Evolutionary conservation across 2,113 vertebrate species (phyloP).

Genomic region (Hypocryptadius cinnamomeus): DNA sequence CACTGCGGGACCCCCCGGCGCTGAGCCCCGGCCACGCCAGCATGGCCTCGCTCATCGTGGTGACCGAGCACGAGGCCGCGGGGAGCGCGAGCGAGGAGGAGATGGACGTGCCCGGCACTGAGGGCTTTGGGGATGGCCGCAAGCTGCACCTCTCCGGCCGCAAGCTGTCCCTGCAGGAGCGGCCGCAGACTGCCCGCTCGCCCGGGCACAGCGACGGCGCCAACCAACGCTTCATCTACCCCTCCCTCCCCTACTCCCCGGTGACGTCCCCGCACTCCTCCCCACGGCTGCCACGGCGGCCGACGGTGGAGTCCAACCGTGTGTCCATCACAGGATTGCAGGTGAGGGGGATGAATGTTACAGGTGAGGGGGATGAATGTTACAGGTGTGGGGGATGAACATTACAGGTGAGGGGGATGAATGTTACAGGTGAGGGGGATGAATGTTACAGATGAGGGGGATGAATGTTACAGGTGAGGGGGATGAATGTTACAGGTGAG

Average conservation of each 20-base stretch:
- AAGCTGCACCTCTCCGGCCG: constrained; percentile 79
- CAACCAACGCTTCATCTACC: constrained; percentile 82
- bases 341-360: constrained; percentile 58
- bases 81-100: constrained; percentile 44
- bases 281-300: constrained; percentile 85
- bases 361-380: neutral
- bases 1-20: constrained; percentile 37
- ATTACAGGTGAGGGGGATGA: neutral
- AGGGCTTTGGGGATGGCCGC: constrained; percentile 60
- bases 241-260: constrained; percentile 83
- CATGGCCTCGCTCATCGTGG: constrained; percentile 93
- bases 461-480: constrained; percentile 68
- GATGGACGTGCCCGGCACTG: constrained; percentile 2
- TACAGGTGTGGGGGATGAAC: constrained; percentile 70
- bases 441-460: neutral
- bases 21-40: constrained; percentile 49
- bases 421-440: constrained; percentile 70
- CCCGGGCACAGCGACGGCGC: constrained; percentile 65
- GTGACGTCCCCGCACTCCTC: constrained; percentile 90
- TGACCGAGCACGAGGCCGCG: constrained; percentile 80
- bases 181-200: constrained; percentile 66
- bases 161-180: constrained; percentile 91
- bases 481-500: neutral
- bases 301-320: constrained; percentile 91
- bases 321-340: constrained; percentile 95